phyloP scores from a whole-genome alignment of 2,888 invertebrate species.

The Fragum sueziense region DNA sequence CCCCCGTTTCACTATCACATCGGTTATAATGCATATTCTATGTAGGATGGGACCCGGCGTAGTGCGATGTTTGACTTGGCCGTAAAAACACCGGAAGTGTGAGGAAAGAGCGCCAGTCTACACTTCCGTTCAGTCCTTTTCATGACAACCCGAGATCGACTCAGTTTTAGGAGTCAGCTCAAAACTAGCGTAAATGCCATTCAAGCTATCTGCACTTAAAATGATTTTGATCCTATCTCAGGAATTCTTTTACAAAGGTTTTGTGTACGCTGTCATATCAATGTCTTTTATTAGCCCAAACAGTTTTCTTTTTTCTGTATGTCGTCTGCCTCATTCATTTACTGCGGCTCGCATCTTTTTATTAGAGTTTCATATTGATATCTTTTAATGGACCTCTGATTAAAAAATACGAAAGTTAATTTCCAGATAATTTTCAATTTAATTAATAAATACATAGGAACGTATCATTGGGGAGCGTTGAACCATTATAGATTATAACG shows the following conservation, averaged over 20 bases:
- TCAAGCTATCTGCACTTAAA: too few species aligned
- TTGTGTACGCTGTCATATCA: conserved; percentile 55
- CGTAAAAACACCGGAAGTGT: conserved; percentile 56
- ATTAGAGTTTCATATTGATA: conserved; percentile 24
- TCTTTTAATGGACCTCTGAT: conserved; percentile 58
- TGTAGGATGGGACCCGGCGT: conserved; percentile 33
- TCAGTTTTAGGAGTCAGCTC: too few species aligned
- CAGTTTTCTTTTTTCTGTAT: conserved; percentile 39
- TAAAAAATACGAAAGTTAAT: conserved; percentile 56
- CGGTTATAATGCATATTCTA: conserved; percentile 53
- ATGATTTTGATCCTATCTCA: too few species aligned
- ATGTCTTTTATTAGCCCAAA: conserved; percentile 51
- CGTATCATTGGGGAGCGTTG: conserved; percentile 39
- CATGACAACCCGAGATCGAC: conserved; percentile 40
- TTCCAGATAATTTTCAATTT: conserved; percentile 61
- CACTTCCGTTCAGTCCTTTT: conserved; percentile 57
- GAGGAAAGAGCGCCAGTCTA: conserved; percentile 42
- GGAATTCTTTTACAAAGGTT: conserved; percentile 52
- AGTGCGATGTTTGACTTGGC: conserved; percentile 36
- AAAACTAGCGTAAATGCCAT: too few species aligned
- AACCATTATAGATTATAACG: neutral
- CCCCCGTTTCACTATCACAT: conserved; percentile 31
- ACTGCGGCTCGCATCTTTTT: conserved; percentile 1
- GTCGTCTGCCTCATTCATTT: conserved; percentile 14
- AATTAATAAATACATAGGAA: conserved; percentile 59